phyloP scores from a whole-genome alignment of 2,888 invertebrate species.

The Diadegma fenestrale region DNA sequence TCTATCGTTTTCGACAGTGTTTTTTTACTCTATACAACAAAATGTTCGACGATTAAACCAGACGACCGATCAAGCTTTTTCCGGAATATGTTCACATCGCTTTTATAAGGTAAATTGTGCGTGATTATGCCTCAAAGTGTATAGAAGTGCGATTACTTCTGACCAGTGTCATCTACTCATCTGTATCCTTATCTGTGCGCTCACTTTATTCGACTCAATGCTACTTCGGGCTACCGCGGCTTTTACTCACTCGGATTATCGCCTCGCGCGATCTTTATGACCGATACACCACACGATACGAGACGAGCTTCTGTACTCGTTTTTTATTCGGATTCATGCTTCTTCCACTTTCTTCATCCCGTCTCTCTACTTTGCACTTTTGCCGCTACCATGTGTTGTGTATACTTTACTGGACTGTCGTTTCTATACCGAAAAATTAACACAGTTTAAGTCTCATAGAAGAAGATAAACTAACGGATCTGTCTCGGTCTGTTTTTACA shows the following conservation, averaged over 20 bases:
- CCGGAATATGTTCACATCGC: not conserved
- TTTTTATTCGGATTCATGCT: conserved; percentile 3
- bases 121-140: not conserved
- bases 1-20: conserved; percentile 2
- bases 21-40: not conserved
- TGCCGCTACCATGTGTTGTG: conserved; percentile 3
- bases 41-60: not conserved
- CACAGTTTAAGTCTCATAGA: not conserved
- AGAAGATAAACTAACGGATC: not conserved
- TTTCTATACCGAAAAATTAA: not conserved
- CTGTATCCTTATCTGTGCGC: conserved; percentile 33
- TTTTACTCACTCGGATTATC: conserved; percentile 54
- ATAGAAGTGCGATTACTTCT: not conserved
- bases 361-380: conserved; percentile 39
- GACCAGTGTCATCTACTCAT: conserved; percentile 30
- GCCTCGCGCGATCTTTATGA: conserved; percentile 53
- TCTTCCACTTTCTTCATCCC: conserved; percentile 24
- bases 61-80: not conserved
- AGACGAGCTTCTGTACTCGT: not conserved
- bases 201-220: conserved; percentile 14
- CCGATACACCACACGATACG: conserved; percentile 50
- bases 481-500: conserved; percentile 18
- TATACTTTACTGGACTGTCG: not conserved
- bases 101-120: conserved; percentile 13
- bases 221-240: not conserved